Conservation (phyloP, 37 sponge, comb jelly and placozoan genomes). For the Aphrocallistes beatrix region DNA sequence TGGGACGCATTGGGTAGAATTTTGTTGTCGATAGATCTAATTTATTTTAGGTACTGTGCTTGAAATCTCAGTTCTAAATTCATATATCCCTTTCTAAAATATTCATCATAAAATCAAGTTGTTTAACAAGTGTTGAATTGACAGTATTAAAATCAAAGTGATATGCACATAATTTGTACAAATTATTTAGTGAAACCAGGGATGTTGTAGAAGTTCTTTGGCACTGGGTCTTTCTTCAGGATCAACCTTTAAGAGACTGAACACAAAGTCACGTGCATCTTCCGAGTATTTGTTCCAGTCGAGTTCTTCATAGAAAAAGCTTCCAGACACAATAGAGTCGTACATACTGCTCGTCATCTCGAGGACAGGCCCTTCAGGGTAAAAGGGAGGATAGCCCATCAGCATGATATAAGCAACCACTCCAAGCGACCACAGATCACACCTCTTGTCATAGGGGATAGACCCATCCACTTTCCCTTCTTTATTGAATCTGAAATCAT, state of each 20-base stretch:
- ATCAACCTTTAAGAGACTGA: conserved; percentile 4
- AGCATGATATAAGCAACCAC: conserved; percentile 34
- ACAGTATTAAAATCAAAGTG: no score
- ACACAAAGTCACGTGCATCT: conserved; percentile 4
- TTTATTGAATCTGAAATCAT: conserved; percentile 20
- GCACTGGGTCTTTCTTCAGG: not conserved
- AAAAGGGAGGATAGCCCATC: conserved; percentile 13
- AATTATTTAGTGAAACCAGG: not conserved
- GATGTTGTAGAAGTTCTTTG: not conserved
- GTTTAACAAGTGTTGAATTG: no score
- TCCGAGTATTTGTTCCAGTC: conserved; percentile 2
- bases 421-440: conserved; percentile 92
- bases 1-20: no score
- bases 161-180: no score
- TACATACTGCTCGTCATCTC: conserved; percentile 10
- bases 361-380: not conserved
- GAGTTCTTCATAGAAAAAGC: not conserved
- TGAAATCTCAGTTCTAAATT: no score
- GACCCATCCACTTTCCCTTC: conserved; percentile 24
- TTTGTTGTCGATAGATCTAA: no score
- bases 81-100: no score
- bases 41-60: no score
- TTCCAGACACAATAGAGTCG: not conserved
- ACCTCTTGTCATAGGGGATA: conserved; percentile 85
- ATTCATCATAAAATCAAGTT: no score